A percentile compares a stretch with the other conserved stretches of the same genome.
Evolutionary conservation across 2,113 vertebrate species (phyloP).

Genomic region (Athene cunicularia): DNA sequence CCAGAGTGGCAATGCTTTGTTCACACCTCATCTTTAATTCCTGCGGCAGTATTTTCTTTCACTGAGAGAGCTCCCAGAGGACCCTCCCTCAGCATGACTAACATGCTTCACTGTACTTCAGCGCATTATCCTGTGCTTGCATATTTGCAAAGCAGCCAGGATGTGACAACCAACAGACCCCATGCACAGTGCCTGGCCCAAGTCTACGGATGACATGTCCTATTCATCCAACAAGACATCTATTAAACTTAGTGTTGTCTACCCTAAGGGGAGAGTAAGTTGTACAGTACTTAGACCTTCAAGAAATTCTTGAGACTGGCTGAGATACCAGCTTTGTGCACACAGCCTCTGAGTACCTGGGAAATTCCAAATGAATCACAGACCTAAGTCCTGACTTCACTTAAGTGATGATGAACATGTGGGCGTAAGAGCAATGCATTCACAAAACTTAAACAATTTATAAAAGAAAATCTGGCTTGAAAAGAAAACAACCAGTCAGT

Average conservation of each 20-base stretch:
- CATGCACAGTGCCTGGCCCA: background rate
- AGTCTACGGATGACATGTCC: background rate
- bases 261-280: background rate
- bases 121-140: background rate
- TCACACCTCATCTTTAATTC: conserved; percentile 10
- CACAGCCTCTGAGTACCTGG: background rate
- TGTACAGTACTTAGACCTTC: background rate
- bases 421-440: background rate
- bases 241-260: background rate
- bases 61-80: background rate
- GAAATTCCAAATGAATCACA: background rate
- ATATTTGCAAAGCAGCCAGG: background rate
- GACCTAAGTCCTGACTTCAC: background rate
- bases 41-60: background rate
- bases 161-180: background rate
- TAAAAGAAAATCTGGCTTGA: background rate
- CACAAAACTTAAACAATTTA: background rate
- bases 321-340: background rate
- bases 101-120: background rate
- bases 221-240: background rate
- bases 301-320: background rate
- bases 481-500: background rate
- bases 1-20: background rate
- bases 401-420: background rate
- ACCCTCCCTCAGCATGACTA: background rate